Evolutionary conservation across 2,113 vertebrate species (phyloP).

Genomic region (Stigmatopora nigra): DNA sequence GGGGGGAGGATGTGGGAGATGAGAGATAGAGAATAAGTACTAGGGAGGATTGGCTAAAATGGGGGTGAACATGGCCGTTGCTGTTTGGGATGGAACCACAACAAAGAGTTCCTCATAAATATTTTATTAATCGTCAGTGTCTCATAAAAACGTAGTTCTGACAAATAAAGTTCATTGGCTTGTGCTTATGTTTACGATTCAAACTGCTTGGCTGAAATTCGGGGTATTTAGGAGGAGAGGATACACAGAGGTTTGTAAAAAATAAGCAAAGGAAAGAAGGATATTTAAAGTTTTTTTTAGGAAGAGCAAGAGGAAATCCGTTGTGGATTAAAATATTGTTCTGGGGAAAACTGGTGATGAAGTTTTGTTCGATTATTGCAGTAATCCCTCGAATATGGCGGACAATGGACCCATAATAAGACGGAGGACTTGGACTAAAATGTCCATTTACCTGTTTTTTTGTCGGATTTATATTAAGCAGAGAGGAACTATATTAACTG

Average conservation of each 20-base stretch:
- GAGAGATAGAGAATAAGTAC: conserved; percentile 25
- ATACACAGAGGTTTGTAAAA: not conserved
- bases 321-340: not conserved
- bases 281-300: not conserved
- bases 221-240: not conserved
- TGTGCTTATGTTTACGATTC: not conserved
- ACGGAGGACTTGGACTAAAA: no score
- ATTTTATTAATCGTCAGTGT: not conserved
- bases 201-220: not conserved
- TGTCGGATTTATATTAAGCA: no score
- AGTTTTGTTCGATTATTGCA: no score
- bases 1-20: conserved; percentile 36
- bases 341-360: not conserved
- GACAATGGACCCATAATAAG: no score
- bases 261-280: not conserved
- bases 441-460: no score
- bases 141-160: not conserved
- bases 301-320: not conserved
- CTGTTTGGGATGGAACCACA: not conserved
- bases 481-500: no score
- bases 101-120: not conserved
- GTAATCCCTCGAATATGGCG: no score
- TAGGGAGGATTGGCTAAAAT: conserved; percentile 23
- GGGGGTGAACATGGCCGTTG: not conserved
- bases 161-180: not conserved